Base-by-base conservation (phyloP, 2,113 vertebrate species). In the Alligator sinensis region DNA sequence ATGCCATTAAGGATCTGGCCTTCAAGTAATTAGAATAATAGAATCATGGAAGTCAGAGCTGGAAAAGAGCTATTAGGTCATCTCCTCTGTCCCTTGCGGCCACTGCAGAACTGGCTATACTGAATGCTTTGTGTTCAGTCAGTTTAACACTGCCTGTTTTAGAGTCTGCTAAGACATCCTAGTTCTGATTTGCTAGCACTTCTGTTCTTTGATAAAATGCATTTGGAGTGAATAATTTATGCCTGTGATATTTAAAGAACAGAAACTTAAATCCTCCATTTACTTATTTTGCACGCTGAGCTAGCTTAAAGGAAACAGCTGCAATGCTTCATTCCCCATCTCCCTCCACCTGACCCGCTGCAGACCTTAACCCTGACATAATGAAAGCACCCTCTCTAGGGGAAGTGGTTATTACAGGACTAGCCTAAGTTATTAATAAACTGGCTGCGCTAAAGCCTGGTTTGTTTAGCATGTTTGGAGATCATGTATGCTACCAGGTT, bases 211-310 rank as follows among this genome's bases (percentile, higher is more conserved):
- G 68, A 95, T 81, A 90, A 47, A 93, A 95, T 89, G 88, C 80
- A 77, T 80, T 89, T 95, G 81, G 70, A 96, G 85, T 97, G 90
- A 97, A 97, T 97, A 96, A 97, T 96, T 96, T 92, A 96, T 96
- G 94, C 77, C 70, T 64, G 72, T 61, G 86, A 88, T 97, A 91
- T 96, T 96, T 96, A 96, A 96, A 89, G 95, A 91, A 92, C 82
- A 87, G 82, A 87, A 92, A 91, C 80, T 88, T 87, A 94, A 95
- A 87, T 88, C 84, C 47, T 88, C 84, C 91, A 60, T 94, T 94
- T 90, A 84, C 80, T 82, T 82, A 93, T 90, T 21, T 82, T 57
- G 77, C 77, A 88, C 58, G 60, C 61, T 79, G 72, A 80, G 34
- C 74, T 86, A 84, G 64, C 47, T 81, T 70, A 89, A 84, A 93